A percentile compares a stretch with the other conserved stretches of the same genome.
These are phyloP conservation scores for Corythaeola cristata DNA, from an alignment of 2,113 vertebrate genomes.

Conservation along the genomic window DNA sequence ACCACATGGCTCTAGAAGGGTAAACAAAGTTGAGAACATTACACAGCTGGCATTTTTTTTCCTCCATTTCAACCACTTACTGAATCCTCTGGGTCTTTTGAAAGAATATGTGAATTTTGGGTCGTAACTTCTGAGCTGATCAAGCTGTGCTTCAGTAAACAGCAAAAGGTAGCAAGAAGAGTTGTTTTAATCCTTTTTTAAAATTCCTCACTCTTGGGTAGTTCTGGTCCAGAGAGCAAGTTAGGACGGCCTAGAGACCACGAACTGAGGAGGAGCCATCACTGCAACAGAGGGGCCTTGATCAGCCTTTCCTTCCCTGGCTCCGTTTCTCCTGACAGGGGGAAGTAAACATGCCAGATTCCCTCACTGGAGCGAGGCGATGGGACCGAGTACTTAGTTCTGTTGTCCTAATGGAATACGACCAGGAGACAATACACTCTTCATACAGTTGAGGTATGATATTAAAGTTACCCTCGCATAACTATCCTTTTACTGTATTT, in stretches of 20 bases:
- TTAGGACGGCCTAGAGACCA: not conserved
- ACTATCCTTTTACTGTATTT: not conserved
- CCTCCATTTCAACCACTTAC: not conserved
- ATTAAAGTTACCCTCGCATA: not conserved
- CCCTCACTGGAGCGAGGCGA: not conserved
- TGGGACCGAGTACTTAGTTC: not conserved
- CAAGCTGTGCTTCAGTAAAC: not conserved
- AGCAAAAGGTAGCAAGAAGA: not conserved
- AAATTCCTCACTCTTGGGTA: not conserved
- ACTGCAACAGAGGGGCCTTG: not conserved
- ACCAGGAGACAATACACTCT: not conserved
- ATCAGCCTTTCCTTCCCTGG: not conserved
- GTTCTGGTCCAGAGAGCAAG: not conserved
- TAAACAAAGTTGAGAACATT: not conserved
- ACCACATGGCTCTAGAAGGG: not conserved
- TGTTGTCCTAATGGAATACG: not conserved
- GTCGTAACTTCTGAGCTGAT: not conserved
- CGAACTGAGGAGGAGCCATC: not conserved
- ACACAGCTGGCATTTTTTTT: not conserved
- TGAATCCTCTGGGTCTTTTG: not conserved
- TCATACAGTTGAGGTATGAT: accelerated
- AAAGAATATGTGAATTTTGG: not conserved
- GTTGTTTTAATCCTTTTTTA: not conserved
- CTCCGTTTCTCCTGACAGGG: not conserved
- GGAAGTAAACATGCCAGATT: not conserved